Evolutionary conservation across 2,888 invertebrate species (phyloP), one percentile per base, ranked within the genome.

Genomic region (Didymodactylos carnosus): DNA sequence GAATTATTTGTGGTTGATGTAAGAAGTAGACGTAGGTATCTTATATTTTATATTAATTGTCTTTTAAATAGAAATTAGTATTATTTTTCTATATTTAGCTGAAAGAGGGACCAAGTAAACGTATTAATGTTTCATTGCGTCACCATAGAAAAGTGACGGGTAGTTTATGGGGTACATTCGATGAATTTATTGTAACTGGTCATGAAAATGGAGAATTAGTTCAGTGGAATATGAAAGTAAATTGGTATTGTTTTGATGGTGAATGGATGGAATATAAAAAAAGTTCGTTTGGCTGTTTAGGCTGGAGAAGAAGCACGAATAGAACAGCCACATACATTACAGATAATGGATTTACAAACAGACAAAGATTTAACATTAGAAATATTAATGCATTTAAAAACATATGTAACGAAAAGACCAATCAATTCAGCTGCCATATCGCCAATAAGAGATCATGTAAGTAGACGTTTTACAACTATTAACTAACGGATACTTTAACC

Each of bases 361-460:
- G 91, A 91, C 73, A 90, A 90, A 78, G 93, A 97, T 80, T 89
- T 90, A 29, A 91, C 91, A 16, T 92, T 94, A 0, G 89, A 89
- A 77, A 89, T 90, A 19, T 84, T 99, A 75, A 88, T 91, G 83
- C 87, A 89, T 53, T 84, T 95, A 77, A 99, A 98, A 83, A 91
- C 91, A 10, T 99, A 94, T 85, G 94, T 93, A 85, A 97, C 97
- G 0, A 97, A 97, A 81, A 87, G 97, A 77, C 97, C 95, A 0
- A 92, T 98, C 0, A 99, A 99, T 84, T 97, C 97, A 0, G 98
- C 97, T 0, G 90, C 95, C 2, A 90, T 99, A 76, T 94, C 95
- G 77, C 97, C 98, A 0, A 90, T 91, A 77, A 85, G 89, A 74
- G 94, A 97, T 83, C 97, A 99, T 85, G 97, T n/a, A n/a, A n/a